A percentile compares a stretch with the other conserved stretches of the same genome.
phyloP scores from a whole-genome alignment of 2,113 vertebrate species.

The Sylvia atricapilla region DNA sequence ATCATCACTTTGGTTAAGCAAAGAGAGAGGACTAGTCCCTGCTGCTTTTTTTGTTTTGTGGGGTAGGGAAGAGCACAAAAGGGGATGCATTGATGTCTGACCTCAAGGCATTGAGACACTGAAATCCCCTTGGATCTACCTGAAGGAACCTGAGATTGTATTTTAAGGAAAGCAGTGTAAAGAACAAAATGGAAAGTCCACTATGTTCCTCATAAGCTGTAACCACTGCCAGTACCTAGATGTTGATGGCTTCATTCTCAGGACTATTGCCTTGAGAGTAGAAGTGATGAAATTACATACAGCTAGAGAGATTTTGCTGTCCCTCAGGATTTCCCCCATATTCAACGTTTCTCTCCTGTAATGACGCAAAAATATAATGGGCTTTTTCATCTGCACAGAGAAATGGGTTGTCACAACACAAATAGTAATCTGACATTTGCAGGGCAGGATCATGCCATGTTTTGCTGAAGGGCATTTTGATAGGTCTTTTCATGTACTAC shows the following conservation, averaged over 20 bases:
- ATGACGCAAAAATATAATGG: not conserved
- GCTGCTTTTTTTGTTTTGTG: not conserved
- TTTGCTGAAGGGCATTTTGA: conserved; percentile 1
- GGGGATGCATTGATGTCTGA: not conserved
- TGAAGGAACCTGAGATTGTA: not conserved
- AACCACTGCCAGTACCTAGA: not conserved
- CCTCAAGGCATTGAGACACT: not conserved
- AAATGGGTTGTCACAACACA: not conserved
- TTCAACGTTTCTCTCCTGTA: not conserved
- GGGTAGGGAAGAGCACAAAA: not conserved
- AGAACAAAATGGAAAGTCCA: not conserved
- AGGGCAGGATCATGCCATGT: not conserved
- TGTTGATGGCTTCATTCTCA: not conserved
- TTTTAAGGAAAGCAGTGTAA: not conserved
- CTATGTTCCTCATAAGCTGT: not conserved
- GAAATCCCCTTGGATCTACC: not conserved
- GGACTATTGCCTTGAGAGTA: not conserved
- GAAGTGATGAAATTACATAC: not conserved
- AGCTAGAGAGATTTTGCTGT: not conserved
- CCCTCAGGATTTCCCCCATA: not conserved
- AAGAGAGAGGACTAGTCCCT: not conserved
- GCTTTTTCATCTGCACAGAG: not conserved
- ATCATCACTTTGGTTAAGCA: not conserved
- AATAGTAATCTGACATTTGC: not conserved
- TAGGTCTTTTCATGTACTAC: not conserved